A percentile compares a stretch with the other conserved stretches of the same genome.
Evolutionary conservation across 53 echinoderm and acorn worm genomes (phyloP).

Genomic region (Arbacia lixula): DNA sequence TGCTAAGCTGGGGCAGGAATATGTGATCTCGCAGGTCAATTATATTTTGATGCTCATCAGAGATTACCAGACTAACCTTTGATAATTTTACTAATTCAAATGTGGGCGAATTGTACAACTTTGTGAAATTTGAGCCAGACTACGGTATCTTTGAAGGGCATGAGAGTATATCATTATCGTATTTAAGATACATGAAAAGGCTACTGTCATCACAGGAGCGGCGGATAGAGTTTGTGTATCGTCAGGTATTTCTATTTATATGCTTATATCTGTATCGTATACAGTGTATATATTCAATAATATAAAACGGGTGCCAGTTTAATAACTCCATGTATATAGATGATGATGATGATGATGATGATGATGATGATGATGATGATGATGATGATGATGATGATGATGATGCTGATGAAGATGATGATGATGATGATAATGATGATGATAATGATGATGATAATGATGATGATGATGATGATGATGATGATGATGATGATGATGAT

Average conservation of each 20-base stretch:
- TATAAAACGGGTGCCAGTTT: slow-evolving; percentile 33
- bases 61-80: too few relatives aligned
- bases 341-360: not conserved
- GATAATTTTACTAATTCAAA: too few relatives aligned
- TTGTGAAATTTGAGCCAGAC: too few relatives aligned
- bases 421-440: not conserved
- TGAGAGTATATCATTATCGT: too few relatives aligned
- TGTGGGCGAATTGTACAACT: too few relatives aligned
- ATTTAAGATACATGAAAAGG: too few relatives aligned
- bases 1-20: too few relatives aligned
- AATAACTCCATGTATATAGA: slow-evolving; percentile 6
- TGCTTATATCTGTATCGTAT: slow-evolving; percentile 36
- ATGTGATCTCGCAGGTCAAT: too few relatives aligned
- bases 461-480: not conserved
- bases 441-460: not conserved
- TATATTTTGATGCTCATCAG: too few relatives aligned
- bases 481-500: slow-evolving; percentile 17
- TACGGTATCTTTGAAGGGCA: too few relatives aligned
- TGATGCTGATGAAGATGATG: not conserved
- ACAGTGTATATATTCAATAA: slow-evolving; percentile 43
- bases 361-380: not conserved
- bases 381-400: slow-evolving; percentile 6
- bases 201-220: too few relatives aligned
- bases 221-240: too few relatives aligned
- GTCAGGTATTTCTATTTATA: slow-evolving; percentile 55